phyloP scores from a whole-genome alignment of 1,140 invertebrate genomes.

The Pemphigus obesinymphae region DNA sequence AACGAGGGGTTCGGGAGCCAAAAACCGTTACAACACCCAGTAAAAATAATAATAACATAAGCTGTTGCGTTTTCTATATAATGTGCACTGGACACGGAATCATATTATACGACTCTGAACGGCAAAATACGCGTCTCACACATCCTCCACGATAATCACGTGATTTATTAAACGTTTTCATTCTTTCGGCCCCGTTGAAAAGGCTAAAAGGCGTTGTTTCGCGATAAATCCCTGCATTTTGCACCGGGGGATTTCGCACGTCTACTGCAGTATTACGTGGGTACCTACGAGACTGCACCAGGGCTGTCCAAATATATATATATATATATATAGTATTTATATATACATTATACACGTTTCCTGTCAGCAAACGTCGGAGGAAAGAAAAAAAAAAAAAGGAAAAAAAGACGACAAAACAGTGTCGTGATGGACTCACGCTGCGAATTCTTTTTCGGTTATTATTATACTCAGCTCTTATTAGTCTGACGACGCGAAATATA shows the following conservation, averaged over 20 bases:
- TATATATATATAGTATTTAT: neutral
- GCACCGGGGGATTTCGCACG: too few species aligned
- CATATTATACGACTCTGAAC: neutral
- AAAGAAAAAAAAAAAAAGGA: too few species aligned
- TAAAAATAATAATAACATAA: slow-evolving; percentile 35
- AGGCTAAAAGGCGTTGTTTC: slow-evolving; percentile 25
- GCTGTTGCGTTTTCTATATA: slow-evolving; percentile 25
- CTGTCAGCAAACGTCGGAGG: slow-evolving; percentile 3
- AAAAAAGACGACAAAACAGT: neutral
- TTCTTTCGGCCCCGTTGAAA: slow-evolving; percentile 16
- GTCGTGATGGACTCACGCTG: neutral
- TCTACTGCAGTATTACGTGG: neutral
- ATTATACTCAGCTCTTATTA: neutral
- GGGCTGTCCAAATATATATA: slow-evolving; percentile 4
- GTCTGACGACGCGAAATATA: neutral
- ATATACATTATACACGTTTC: neutral
- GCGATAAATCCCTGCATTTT: neutral
- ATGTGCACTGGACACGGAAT: neutral
- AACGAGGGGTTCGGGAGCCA: slow-evolving; percentile 25
- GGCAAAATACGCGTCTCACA: neutral
- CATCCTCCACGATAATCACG: neutral
- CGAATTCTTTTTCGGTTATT: neutral
- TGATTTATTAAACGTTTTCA: slow-evolving; percentile 39
- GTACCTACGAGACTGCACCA: neutral
- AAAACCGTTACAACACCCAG: slow-evolving; percentile 40